Evolutionary conservation across 1,140 invertebrate genomes (phyloP).

Genomic region (Heterodera schachtii): DNA sequence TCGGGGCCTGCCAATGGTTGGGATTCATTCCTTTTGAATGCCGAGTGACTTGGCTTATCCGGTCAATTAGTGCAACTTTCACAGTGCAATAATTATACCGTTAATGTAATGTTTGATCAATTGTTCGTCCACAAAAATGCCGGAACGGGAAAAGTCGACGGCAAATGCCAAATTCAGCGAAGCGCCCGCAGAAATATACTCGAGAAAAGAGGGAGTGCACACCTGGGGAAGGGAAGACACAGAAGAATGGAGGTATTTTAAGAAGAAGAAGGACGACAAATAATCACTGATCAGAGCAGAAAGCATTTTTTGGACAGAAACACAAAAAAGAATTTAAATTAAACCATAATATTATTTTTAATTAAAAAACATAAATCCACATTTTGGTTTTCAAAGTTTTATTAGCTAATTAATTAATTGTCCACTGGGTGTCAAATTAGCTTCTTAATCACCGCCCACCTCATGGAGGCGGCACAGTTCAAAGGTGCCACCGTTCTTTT

Average conservation of each 20-base stretch:
- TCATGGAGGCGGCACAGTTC: conserved; percentile 42
- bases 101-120: conserved; percentile 47
- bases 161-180: conserved; percentile 54
- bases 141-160: conserved; percentile 57
- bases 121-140: conserved; percentile 35
- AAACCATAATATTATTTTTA: too few relatives aligned
- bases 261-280: too few relatives aligned
- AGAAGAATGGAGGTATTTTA: background rate
- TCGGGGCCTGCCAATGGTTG: too few relatives aligned
- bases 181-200: conserved; percentile 54
- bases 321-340: too few relatives aligned
- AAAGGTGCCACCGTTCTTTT: conserved; percentile 53
- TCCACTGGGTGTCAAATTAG: too few relatives aligned
- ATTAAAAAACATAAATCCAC: too few relatives aligned
- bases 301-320: background rate
- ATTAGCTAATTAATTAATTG: too few relatives aligned
- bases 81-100: conserved; percentile 5
- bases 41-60: too few relatives aligned
- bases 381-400: too few relatives aligned
- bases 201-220: conserved; percentile 52
- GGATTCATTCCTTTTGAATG: too few relatives aligned
- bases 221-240: background rate
- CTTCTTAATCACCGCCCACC: background rate
- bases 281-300: background rate
- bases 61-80: too few relatives aligned